These are phyloP conservation scores for Drosophila parvula DNA, from an alignment of 1,140 invertebrate genomes.

Conservation along the genomic window DNA sequence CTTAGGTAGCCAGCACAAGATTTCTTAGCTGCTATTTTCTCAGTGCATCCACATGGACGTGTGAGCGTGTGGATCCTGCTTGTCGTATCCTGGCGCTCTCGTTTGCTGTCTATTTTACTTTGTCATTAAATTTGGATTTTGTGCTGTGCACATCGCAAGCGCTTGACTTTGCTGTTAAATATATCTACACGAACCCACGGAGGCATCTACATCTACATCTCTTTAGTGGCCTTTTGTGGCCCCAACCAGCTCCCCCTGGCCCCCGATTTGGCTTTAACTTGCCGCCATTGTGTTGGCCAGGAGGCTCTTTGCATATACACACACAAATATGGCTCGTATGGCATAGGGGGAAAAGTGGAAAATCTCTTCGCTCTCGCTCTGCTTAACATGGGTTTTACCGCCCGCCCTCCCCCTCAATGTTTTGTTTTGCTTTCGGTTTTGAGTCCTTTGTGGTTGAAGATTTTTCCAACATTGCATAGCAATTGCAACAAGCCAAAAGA, in stretches of 20 bases:
- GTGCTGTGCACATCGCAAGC: conserved; percentile 70
- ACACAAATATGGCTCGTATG: not conserved
- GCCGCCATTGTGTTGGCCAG: conserved; percentile 47
- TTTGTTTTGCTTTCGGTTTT: conserved; percentile 74
- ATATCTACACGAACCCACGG: conserved; percentile 45
- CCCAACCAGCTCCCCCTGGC: conserved; percentile 1
- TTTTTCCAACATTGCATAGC: conserved; percentile 45
- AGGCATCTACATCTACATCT: conserved; percentile 41
- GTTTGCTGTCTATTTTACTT: conserved; percentile 79
- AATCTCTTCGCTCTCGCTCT: conserved; percentile 10
- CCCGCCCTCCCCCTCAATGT: conserved; percentile 5
- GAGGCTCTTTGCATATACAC: conserved; percentile 43
- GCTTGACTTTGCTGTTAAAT: conserved; percentile 78
- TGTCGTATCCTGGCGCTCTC: conserved; percentile 52
- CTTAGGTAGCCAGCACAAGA: accelerated
- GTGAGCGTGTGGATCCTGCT: conserved; percentile 13
- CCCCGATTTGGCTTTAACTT: conserved; percentile 44
- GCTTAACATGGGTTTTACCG: conserved; percentile 22
- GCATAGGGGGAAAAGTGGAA: conserved; percentile 8
- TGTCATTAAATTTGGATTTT: conserved; percentile 83
- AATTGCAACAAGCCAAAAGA: conserved; percentile 43
- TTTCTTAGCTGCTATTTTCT: not conserved
- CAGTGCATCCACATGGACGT: not conserved
- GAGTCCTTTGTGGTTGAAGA: conserved; percentile 68
- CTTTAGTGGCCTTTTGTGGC: conserved; percentile 70